These are phyloP conservation scores for Andrena chrysosceles DNA, from an alignment of 2,888 invertebrate genomes.

Conservation along the genomic window DNA sequence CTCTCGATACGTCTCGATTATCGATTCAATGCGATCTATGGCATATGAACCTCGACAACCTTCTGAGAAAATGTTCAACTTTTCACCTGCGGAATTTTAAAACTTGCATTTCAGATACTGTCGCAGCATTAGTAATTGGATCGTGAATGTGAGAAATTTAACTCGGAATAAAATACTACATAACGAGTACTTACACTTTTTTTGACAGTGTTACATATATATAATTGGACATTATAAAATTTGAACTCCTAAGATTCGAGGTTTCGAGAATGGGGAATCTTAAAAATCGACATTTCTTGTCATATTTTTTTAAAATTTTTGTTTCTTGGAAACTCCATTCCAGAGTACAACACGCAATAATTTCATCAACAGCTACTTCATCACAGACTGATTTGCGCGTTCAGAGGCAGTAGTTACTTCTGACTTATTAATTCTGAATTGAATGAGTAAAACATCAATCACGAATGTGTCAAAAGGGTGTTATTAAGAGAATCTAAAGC, in stretches of 20 bases:
- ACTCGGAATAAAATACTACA: not conserved
- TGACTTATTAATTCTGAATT: too few relatives aligned
- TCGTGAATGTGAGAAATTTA: not conserved
- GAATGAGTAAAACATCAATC: too few relatives aligned
- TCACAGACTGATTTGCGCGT: not conserved
- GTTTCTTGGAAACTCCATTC: too few relatives aligned
- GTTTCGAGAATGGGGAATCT: not conserved
- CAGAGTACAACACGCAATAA: too few relatives aligned
- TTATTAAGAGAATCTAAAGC: not conserved
- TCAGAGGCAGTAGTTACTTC: not conserved
- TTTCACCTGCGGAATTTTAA: not conserved
- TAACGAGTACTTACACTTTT: too few relatives aligned
- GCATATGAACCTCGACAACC: conserved; percentile 7
- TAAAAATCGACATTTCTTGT: not conserved
- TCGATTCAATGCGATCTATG: conserved; percentile 32
- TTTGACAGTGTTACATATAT: too few relatives aligned
- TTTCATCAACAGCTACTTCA: too few relatives aligned
- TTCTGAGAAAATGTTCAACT: not conserved
- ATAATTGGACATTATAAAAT: not conserved
- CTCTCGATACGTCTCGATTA: conserved; percentile 39
- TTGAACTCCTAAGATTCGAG: not conserved
- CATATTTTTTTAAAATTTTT: too few relatives aligned
- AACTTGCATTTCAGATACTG: not conserved
- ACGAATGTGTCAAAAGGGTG: not conserved
- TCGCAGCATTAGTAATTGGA: not conserved